Base-by-base conservation (phyloP, 2,113 vertebrate species). In the Microtus montanus region DNA sequence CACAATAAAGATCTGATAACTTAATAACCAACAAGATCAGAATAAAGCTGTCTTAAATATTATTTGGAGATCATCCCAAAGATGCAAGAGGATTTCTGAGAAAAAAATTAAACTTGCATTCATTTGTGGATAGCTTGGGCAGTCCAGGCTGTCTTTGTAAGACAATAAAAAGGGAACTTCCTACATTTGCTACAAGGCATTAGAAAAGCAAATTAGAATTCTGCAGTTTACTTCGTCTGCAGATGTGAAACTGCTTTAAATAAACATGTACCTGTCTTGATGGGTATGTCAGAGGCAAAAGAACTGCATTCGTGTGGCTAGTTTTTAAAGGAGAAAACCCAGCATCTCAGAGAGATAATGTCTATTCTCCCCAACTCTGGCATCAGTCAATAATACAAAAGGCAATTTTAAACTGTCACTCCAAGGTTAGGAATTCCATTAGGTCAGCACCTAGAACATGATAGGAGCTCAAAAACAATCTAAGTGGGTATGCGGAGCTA, bases 221-320 rank as follows among this genome's bases (percentile, higher is more conserved):
- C 0, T 86, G 71, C 38, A 92, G 95, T 89, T 78, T 95, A 91
- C 85, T 94, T 74, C 47, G 49, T 84, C 49, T 77, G 52, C 78
- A 97, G 74, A 97, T 92, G 38, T 93, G 92, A 89, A 97, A 96
- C 47, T 93, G 70, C 86, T 91, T 96, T 94, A 95, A 91, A 89
- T 92, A 93, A 96, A 70, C 49, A 79, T n/a, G 58, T 78, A 47
- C 71, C 80, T 35, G 54, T 78, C 41, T 35, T 68, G 66, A 74
- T 71, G 12, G 47, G 35, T n/a, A 49, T 54, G 38, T 30, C 49
- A 94, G 58, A 92, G 33, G 35, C 89, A 64, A 88, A 88, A 94
- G 58, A n/a, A 28, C 82, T 35, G 20, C 38, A 70, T 90, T 44
- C n/a, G 1, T 10, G 54, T 28, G 24, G 89, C 54, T 71, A 91